phyloP scores from a whole-genome alignment of 2,113 vertebrate genomes.

The Procavia capensis region DNA sequence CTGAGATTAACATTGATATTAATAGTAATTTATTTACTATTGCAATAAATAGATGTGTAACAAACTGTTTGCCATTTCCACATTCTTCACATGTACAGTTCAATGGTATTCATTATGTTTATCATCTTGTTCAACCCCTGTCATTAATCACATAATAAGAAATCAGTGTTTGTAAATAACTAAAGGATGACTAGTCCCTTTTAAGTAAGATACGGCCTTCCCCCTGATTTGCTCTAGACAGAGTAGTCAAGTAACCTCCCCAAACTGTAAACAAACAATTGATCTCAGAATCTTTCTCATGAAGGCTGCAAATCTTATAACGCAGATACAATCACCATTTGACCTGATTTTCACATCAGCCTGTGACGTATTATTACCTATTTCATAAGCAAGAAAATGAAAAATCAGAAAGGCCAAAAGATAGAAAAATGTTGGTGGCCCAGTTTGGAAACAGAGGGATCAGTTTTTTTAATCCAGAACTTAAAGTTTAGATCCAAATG shows the following conservation, averaged over 20 bases:
- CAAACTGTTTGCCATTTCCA: not conserved
- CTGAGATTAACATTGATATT: not conserved
- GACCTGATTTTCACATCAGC: not conserved
- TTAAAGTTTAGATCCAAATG: not conserved
- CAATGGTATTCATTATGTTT: not conserved
- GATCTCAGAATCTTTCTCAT: not conserved
- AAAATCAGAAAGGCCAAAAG: not conserved
- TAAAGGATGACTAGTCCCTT: not conserved
- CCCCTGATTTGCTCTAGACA: not conserved
- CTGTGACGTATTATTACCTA: not conserved
- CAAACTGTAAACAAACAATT: not conserved
- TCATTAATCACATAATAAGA: not conserved
- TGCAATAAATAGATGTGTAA: not conserved
- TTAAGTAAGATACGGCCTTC: not conserved
- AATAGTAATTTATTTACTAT: not conserved
- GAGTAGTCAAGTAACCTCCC: not conserved
- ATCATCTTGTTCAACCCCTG: not conserved
- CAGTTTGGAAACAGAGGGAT: not conserved
- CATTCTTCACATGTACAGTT: not conserved
- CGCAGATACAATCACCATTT: not conserved
- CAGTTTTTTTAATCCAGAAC: not conserved
- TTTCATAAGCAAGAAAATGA: not conserved
- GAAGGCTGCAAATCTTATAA: not conserved
- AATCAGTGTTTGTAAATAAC: not conserved
- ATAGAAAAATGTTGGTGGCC: not conserved